phyloP scores from a whole-genome alignment of 2,113 vertebrate species.

The Tenrec ecaudatus region DNA sequence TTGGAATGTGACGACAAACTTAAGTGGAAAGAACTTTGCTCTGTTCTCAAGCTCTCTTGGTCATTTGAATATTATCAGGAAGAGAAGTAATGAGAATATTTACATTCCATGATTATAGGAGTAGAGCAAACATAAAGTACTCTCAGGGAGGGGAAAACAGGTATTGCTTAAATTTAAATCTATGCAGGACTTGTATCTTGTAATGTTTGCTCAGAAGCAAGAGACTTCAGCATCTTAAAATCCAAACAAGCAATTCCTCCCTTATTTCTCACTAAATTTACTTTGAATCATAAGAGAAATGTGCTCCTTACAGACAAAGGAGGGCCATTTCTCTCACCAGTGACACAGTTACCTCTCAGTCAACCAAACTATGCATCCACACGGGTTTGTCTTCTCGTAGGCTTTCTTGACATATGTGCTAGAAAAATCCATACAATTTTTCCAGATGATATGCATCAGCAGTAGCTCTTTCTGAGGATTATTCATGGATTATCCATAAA shows the following conservation, averaged over 20 bases:
- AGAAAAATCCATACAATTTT: constrained; percentile 46
- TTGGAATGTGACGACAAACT: constrained; percentile 6
- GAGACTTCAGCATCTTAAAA: constrained; percentile 2
- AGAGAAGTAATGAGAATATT: constrained; percentile 25
- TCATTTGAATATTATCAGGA: constrained; percentile 30
- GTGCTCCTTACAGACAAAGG: not conserved
- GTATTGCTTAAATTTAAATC: constrained; percentile 33
- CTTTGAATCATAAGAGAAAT: not conserved
- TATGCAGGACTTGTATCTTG: not conserved
- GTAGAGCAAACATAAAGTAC: constrained; percentile 39
- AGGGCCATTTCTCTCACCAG: not conserved
- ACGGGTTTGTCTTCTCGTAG: not conserved
- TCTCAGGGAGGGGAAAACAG: not conserved
- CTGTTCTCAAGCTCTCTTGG: constrained; percentile 15
- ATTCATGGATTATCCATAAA: constrained; percentile 73
- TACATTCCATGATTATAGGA: not conserved
- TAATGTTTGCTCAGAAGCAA: constrained; percentile 4
- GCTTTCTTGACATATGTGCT: constrained; percentile 27
- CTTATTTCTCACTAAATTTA: not conserved
- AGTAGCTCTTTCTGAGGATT: constrained; percentile 74
- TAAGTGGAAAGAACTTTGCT: not conserved
- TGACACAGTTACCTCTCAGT: not conserved
- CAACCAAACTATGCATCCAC: not conserved
- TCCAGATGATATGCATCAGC: constrained; percentile 65
- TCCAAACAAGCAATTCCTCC: not conserved